Base-by-base conservation (phyloP, 1,140 invertebrate species). In the Drosophila insularis region DNA sequence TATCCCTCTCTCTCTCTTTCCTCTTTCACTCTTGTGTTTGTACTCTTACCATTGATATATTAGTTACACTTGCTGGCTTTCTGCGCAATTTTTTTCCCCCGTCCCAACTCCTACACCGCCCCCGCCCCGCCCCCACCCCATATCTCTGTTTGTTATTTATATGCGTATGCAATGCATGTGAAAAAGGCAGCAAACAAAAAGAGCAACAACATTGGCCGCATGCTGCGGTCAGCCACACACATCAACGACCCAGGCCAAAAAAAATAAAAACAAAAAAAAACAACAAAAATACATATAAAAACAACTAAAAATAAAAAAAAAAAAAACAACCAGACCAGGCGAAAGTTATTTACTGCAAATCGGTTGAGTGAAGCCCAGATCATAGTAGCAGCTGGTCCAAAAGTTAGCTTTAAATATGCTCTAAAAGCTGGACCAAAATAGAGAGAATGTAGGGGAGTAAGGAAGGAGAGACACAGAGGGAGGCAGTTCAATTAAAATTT, bases 271-370 rank as follows among this genome's bases (percentile, higher is more conserved):
- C 56, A 5, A 35, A 19, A 8, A 60, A 5, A 35, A 68, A 53
- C 27, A 27, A 27, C 27, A 39, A 40, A 50, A 11, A 50, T 21
- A 8, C 19, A 19, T 50, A 21, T 50, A 50, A 10, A 19, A 50
- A 50, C 43, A 50, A 50, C 43, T 50, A 21, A 61, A 71, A 32
- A 67, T 21, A 61, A 54, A 71, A 71, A 63, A 56, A 54, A 71
- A 74, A 55, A 78, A 65, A 65, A 75, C 71, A 68, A 59, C 65
- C 80, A 71, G 69, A 73, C 66, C 71, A 69, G 71, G 76, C 76
- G 82, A 87, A 87, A 87, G 79, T 87, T 87, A 87, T 87, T 87
- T 87, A 87, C 82, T 87, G 82, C 80, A 89, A 86, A 80, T 87
- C 84, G 84, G 66, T 76, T 68, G 80, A 87, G 60, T 87, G 84